These are phyloP conservation scores for Drosophila hawaiiensis DNA, from an alignment of 2,888 invertebrate species.

Conservation along the genomic window DNA sequence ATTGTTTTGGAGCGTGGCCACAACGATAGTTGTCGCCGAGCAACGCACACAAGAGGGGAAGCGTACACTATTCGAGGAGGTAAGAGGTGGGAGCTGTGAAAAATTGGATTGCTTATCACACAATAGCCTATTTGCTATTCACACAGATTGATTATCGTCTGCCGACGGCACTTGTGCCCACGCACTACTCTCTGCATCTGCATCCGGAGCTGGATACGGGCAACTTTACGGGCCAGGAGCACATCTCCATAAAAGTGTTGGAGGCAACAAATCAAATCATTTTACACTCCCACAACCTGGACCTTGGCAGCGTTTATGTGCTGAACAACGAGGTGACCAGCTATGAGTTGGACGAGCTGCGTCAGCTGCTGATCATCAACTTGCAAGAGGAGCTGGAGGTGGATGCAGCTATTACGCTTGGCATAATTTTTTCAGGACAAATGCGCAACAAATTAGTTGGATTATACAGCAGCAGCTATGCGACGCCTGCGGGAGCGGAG, in stretches of 20 bases:
- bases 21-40: constrained; percentile 59
- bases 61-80: constrained; percentile 36
- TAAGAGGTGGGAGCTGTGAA: constrained; percentile 9
- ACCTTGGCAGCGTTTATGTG: constrained; percentile 74
- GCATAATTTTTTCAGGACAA: constrained; percentile 88
- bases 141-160: constrained; percentile 85
- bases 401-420: constrained; percentile 85
- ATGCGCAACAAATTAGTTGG: constrained; percentile 90
- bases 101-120: not conserved
- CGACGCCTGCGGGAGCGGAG: constrained; percentile 80
- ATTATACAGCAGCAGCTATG: constrained; percentile 89
- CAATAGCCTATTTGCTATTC: not conserved
- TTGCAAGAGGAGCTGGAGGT: constrained; percentile 63
- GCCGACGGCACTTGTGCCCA: constrained; percentile 87
- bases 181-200: constrained; percentile 88
- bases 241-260: constrained; percentile 85
- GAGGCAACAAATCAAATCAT: constrained; percentile 86
- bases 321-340: constrained; percentile 32
- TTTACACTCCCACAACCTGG: constrained; percentile 88
- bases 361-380: constrained; percentile 77
- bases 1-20: constrained; percentile 61
- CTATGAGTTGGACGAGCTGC: constrained; percentile 52
- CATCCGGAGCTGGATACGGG: constrained; percentile 88
- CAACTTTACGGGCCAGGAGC: constrained; percentile 87
- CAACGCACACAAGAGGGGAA: constrained; percentile 49